Conservation (phyloP, 2,113 vertebrate genomes). For the Heterocephalus glaber region DNA sequence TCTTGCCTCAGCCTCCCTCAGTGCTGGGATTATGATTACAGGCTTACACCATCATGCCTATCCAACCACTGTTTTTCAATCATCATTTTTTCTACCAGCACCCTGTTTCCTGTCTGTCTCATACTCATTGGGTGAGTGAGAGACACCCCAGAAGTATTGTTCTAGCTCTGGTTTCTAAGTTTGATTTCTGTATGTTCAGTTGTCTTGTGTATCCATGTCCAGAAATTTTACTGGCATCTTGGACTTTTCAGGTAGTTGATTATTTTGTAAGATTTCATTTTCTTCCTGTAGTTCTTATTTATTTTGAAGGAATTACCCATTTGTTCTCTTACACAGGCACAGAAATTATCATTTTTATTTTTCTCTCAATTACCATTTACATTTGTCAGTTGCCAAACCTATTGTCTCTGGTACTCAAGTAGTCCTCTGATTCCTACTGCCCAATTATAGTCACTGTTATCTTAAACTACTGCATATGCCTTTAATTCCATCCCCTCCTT, state of each 20-base stretch:
- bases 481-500: background rate
- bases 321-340: background rate
- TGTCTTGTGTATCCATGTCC: background rate
- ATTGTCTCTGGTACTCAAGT: background rate
- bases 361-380: background rate
- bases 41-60: background rate
- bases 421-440: background rate
- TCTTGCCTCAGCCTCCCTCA: background rate
- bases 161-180: background rate
- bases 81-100: background rate
- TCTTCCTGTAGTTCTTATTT: background rate
- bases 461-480: background rate
- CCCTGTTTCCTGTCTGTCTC: background rate
- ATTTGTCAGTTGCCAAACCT: background rate
- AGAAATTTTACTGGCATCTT: background rate
- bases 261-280: conserved; percentile 39
- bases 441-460: background rate
- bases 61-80: background rate
- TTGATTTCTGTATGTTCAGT: background rate
- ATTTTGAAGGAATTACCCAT: background rate
- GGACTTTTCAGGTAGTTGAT: background rate
- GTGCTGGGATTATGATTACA: background rate
- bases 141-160: background rate
- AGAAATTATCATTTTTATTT: background rate
- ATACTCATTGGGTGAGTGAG: background rate